Percentiles rank a stretch among this genome's conserved stretches.
Conservation (phyloP, 1,140 invertebrate genomes). For the Myzus persicae region DNA sequence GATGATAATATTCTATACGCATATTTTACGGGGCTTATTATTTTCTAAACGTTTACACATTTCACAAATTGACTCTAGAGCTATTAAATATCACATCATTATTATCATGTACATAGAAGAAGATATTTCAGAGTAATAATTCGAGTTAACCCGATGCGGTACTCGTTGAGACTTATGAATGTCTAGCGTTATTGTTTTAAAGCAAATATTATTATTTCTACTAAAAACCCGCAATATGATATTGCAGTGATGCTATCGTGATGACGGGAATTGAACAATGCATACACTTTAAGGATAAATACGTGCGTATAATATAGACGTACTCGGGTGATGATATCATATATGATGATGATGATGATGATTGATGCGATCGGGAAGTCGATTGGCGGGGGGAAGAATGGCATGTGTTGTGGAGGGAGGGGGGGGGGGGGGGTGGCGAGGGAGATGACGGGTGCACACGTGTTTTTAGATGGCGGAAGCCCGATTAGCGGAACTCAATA, state of each 20-base stretch:
- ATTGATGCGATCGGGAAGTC: constrained; percentile 20
- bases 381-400: not conserved
- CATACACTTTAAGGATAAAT: not conserved
- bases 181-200: not conserved
- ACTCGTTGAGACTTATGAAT: not conserved
- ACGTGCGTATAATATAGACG: not conserved
- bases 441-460: not conserved
- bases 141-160: too few relatives aligned
- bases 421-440: rapidly evolving
- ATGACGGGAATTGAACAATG: not conserved
- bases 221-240: not conserved
- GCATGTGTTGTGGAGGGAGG: too few relatives aligned
- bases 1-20: too few relatives aligned
- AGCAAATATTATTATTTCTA: not conserved
- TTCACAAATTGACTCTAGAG: too few relatives aligned
- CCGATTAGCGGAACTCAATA: not conserved
- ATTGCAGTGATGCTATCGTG: not conserved
- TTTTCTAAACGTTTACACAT: too few relatives aligned
- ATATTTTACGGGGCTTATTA: too few relatives aligned
- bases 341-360: not conserved
- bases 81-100: too few relatives aligned
- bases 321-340: not conserved
- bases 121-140: too few relatives aligned
- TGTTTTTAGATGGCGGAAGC: not conserved
- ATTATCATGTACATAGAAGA: too few relatives aligned